Percentiles rank a stretch among this genome's conserved stretches.
Evolutionary conservation across 2,888 invertebrate species (phyloP).

Genomic region (Diadegma fenestrale): DNA sequence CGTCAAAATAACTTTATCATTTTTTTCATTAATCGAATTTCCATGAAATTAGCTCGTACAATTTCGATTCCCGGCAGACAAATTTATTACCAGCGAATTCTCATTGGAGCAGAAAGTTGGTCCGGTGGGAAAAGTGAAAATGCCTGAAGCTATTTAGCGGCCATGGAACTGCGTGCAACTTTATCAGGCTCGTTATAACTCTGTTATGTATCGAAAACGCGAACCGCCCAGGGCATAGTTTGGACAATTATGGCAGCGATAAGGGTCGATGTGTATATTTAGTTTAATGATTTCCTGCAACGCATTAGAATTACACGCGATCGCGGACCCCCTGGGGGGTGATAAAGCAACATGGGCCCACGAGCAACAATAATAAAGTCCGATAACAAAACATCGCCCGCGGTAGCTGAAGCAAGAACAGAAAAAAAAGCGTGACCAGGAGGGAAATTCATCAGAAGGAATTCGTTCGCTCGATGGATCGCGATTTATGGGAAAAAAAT

Average conservation of each 20-base stretch:
- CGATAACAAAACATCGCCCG: not conserved
- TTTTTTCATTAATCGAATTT: not conserved
- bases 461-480: not conserved
- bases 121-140: slow-evolving; percentile 32
- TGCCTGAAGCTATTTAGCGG: slow-evolving; percentile 38
- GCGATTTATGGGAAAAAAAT: not conserved
- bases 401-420: not conserved
- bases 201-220: slow-evolving; percentile 37
- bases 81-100: not conserved
- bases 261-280: slow-evolving; percentile 18
- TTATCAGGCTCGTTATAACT: slow-evolving; percentile 42
- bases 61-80: not conserved
- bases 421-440: not conserved
- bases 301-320: slow-evolving; percentile 6
- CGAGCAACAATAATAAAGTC: not conserved
- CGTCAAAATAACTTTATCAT: not conserved
- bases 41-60: not conserved
- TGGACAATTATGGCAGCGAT: slow-evolving; percentile 38
- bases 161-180: not conserved
- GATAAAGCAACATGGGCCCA: not conserved
- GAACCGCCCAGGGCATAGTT: not conserved
- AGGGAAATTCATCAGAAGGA: not conserved
- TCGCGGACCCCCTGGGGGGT: not conserved
- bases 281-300: slow-evolving; percentile 5
- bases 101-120: slow-evolving; percentile 11